Evolutionary conservation across 2,797 vertebrate species (phyloP).

Genomic region (Artibeus lituratus): DNA sequence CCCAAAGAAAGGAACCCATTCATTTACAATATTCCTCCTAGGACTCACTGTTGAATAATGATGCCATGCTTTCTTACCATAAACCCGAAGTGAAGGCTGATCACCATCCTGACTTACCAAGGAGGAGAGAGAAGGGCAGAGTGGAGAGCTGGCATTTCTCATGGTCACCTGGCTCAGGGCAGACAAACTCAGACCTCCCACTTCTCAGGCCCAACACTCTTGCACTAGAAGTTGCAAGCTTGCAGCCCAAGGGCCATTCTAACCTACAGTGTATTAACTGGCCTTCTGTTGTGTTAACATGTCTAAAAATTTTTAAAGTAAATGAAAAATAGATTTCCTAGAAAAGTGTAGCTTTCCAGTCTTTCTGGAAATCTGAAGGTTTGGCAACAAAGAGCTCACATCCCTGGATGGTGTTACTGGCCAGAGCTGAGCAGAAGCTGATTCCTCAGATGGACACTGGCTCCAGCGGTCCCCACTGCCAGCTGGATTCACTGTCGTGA

Average conservation of each 20-base stretch:
- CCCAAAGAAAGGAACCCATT: neutral
- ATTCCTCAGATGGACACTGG: neutral
- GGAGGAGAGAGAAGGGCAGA: neutral
- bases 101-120: neutral
- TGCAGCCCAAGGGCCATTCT: neutral
- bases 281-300: neutral
- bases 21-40: neutral
- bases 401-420: neutral
- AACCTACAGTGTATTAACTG: neutral
- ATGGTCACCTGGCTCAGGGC: neutral
- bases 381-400: neutral
- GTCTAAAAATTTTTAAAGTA: neutral
- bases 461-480: neutral
- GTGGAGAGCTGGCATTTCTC: neutral
- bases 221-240: neutral
- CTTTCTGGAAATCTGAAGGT: neutral
- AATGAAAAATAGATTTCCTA: neutral
- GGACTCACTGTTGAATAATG: neutral
- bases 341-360: neutral
- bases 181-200: neutral
- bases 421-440: neutral
- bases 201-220: neutral
- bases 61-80: neutral
- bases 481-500: neutral
- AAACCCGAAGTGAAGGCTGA: neutral